Evolutionary conservation across 2,888 invertebrate species (phyloP), one percentile per base, ranked within the genome.

Genomic region (Tridacna crocea): DNA sequence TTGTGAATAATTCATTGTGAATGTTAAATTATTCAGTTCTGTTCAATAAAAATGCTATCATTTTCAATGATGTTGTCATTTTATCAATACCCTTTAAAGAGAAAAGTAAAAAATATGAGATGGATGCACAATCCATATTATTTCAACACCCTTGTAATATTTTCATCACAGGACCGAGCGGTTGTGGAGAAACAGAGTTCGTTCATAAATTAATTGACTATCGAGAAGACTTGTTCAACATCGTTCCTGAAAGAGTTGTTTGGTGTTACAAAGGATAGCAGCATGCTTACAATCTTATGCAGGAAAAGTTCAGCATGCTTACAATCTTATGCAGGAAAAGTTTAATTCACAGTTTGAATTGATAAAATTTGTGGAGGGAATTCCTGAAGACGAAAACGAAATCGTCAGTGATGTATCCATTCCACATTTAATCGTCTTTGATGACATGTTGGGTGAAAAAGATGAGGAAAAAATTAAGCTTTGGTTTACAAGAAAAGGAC

Each of bases 191-290:
- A 47, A 75, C 75, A 48, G 36, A n/a, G 15, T 61, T 74, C 11
- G 74, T 74, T n/a, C 58, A 74, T 22, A 74, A 74, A 60, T 19
- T 60, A 19, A 60, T 74, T 60, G 61, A 74, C 17, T 74, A 74
- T 60, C 15, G 46, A 26, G 24, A 58, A n/a, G 24, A 74, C 13
- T 36, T 74, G 27, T 60, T 74, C 51, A 15, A 74, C 22, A 60
- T 74, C 27, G n/a, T 24, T 15, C 61, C 74, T 60, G 24, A 74
- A 26, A 60, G 17, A 60, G 22, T 74, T 17, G 58, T 60, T 11
- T 74, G 36, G 74, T 74, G 74, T 74, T 60, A 74, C n/a, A 60
- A 74, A 61, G 36, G 60, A 74, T 74, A 36, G 74, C 74, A 74
- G 60, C 4, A 58, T 46, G 60, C 74, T 15, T 74, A 60, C 61